Conservation (phyloP, 2,113 vertebrate species). For the Narcine bancroftii region DNA sequence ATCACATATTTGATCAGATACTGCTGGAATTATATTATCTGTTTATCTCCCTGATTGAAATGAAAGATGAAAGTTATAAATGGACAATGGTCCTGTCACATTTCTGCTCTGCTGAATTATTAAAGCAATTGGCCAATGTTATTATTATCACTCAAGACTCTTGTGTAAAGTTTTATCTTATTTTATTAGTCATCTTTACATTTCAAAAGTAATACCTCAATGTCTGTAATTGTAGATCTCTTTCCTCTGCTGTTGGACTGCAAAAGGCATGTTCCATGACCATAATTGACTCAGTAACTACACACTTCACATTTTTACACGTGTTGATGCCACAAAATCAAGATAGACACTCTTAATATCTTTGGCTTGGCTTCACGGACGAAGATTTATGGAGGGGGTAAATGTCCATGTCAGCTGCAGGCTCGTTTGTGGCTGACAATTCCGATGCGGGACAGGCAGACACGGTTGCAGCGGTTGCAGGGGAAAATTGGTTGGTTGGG, state of each 20-base stretch:
- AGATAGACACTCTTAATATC: no score
- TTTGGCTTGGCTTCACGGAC: no score
- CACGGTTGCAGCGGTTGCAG: no score
- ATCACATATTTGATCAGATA: background rate
- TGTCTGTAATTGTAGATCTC: no score
- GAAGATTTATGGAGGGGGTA: no score
- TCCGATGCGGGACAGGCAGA: no score
- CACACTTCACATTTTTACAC: no score
- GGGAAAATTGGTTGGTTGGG: no score
- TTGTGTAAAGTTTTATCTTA: background rate
- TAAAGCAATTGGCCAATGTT: background rate
- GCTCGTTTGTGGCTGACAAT: no score
- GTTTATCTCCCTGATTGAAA: background rate
- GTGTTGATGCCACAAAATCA: no score
- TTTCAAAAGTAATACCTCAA: background rate
- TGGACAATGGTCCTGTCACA: background rate
- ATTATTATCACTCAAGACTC: background rate
- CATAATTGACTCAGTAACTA: no score
- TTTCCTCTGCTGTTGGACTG: background rate
- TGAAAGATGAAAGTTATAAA: background rate
- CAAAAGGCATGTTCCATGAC: background rate
- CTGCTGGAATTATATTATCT: background rate
- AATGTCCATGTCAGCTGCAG: no score
- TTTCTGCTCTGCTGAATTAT: background rate
- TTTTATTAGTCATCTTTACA: background rate